Conservation (phyloP, 2,888 invertebrate genomes). For the Cephus sareptanus region DNA sequence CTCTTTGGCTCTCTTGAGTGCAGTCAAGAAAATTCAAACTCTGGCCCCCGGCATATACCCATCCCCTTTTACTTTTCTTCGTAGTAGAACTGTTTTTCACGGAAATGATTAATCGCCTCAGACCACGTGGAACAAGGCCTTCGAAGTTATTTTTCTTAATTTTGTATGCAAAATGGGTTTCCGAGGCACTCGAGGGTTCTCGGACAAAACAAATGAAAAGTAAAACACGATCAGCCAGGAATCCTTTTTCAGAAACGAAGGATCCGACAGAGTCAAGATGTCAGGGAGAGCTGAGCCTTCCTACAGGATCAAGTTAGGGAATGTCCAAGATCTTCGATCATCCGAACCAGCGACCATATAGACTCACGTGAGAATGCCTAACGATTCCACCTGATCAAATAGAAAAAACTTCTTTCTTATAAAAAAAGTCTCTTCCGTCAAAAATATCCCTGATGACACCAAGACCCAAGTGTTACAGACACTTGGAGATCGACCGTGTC, state of each 20-base stretch:
- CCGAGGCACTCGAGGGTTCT: background rate
- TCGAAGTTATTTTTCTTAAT: slow-evolving; percentile 25
- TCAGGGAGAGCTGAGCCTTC: no score
- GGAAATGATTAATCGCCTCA: slow-evolving; percentile 23
- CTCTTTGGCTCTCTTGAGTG: background rate
- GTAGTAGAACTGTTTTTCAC: background rate
- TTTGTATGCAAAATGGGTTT: slow-evolving; percentile 19
- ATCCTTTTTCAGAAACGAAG: background rate
- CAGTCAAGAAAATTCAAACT: background rate
- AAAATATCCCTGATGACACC: background rate
- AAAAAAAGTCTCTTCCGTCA: background rate
- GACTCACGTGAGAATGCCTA: background rate
- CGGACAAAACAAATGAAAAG: background rate
- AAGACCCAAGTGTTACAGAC: background rate
- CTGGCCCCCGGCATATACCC: background rate
- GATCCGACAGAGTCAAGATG: background rate
- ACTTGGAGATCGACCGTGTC: background rate
- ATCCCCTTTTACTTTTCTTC: background rate
- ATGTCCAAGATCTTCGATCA: background rate
- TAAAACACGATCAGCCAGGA: background rate
- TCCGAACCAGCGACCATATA: background rate
- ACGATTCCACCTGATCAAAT: background rate
- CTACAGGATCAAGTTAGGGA: background rate
- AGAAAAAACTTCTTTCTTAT: no score
- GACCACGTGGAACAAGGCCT: slow-evolving; percentile 6